Percentiles rank a stretch among this genome's conserved stretches.
Evolutionary conservation across 2,113 vertebrate genomes (phyloP).

Genomic region (Aix galericulata): DNA sequence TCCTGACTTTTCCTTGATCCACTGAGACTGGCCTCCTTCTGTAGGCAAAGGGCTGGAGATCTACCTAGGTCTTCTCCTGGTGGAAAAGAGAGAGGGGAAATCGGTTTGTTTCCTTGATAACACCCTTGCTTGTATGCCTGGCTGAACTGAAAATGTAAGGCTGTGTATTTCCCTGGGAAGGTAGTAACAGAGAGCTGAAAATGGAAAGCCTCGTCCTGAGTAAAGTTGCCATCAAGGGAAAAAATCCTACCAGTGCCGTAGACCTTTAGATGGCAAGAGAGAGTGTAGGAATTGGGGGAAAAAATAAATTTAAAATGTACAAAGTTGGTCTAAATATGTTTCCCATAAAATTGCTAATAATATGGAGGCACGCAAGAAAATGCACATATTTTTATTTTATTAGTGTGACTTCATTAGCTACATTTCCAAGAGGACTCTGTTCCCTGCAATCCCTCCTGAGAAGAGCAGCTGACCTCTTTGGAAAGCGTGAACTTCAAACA

Average conservation of each 20-base stretch:
- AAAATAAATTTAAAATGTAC: no score
- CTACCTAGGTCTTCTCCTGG: neutral
- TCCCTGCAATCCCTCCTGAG: neutral
- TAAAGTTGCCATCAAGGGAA: neutral
- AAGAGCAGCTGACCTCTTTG: neutral
- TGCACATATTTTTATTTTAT: neutral
- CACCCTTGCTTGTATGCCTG: neutral
- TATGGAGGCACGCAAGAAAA: neutral
- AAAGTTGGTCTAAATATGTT: neutral
- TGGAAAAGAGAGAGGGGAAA: neutral
- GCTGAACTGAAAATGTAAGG: neutral
- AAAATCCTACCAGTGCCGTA: neutral
- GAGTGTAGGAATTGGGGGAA: fast-evolving
- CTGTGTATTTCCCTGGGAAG: neutral
- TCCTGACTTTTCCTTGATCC: neutral
- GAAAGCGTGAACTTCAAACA: neutral
- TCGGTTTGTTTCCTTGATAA: neutral
- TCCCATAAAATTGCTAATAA: neutral
- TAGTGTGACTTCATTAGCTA: neutral
- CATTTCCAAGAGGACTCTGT: neutral
- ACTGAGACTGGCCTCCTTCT: neutral
- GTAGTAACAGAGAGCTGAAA: neutral
- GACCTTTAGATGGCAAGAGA: neutral
- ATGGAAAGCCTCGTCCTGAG: neutral
- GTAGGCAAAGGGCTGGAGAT: neutral